Conservation (phyloP, 2,888 invertebrate genomes). For the Entomobrya multifasciata region DNA sequence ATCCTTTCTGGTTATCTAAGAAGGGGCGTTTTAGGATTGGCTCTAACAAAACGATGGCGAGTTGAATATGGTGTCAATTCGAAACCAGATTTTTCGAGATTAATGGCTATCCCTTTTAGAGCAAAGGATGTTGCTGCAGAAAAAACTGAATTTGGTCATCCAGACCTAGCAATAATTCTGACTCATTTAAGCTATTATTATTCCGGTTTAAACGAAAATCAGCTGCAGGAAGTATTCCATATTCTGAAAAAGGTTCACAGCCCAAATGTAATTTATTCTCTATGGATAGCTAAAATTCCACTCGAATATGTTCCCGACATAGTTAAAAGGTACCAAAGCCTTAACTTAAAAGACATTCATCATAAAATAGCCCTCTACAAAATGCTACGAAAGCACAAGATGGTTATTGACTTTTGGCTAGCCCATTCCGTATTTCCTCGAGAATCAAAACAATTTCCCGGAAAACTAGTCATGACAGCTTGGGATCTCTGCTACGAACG, state of each 20-base stretch:
- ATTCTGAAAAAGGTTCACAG: constrained; percentile 18
- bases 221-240: constrained; percentile 64
- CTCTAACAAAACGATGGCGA: too few species aligned
- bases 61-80: too few species aligned
- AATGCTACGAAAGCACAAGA: constrained; percentile 52
- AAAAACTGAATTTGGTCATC: constrained; percentile 76
- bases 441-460: constrained; percentile 70
- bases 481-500: constrained; percentile 67
- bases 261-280: background rate
- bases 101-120: constrained; percentile 68
- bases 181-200: constrained; percentile 77
- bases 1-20: constrained; percentile 20
- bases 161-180: constrained; percentile 74
- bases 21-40: constrained; percentile 60
- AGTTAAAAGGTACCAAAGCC: background rate
- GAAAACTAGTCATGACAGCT: constrained; percentile 62
- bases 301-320: background rate
- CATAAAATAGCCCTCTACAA: constrained; percentile 24
- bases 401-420: constrained; percentile 69
- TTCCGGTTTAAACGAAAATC: constrained; percentile 68
- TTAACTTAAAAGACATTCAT: constrained; percentile 56
- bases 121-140: constrained; percentile 75
- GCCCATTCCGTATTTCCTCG: constrained; percentile 54
- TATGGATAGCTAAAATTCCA: constrained; percentile 34
- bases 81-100: background rate